These are phyloP conservation scores for Yoshiicerus persimilis DNA, from an alignment of 1,140 invertebrate species.

Conservation along the genomic window DNA sequence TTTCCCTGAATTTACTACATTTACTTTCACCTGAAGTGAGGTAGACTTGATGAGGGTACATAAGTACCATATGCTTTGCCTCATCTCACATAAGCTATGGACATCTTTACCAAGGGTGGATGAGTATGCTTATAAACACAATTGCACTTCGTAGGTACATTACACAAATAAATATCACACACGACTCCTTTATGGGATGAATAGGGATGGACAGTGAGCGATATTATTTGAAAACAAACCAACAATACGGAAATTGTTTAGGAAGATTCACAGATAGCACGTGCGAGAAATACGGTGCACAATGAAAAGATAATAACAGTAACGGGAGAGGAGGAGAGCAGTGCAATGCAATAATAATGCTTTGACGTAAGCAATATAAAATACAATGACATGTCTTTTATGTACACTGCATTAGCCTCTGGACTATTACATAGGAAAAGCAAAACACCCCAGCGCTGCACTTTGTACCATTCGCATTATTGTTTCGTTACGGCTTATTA, in stretches of 20 bases:
- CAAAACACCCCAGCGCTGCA: neutral
- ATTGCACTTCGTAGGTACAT: neutral
- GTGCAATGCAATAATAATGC: neutral
- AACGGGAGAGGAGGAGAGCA: neutral
- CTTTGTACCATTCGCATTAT: neutral
- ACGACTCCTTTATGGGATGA: neutral
- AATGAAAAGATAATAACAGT: constrained; percentile 14
- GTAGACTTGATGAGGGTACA: neutral
- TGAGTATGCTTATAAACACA: neutral
- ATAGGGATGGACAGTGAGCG: neutral
- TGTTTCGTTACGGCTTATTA: constrained; percentile 20
- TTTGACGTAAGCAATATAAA: neutral
- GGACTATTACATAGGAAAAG: neutral
- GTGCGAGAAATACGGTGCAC: neutral
- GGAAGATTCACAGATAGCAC: constrained; percentile 4
- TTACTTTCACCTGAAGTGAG: constrained; percentile 15
- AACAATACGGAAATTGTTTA: constrained; percentile 21
- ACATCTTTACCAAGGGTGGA: neutral
- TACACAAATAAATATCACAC: neutral
- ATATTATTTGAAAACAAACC: neutral
- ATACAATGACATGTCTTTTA: neutral
- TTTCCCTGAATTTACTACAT: neutral
- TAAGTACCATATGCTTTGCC: neutral
- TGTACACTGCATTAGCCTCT: neutral
- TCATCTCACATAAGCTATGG: neutral